Base-by-base conservation (phyloP, 2,797 vertebrate species). In the Gambelia wislizenii region DNA sequence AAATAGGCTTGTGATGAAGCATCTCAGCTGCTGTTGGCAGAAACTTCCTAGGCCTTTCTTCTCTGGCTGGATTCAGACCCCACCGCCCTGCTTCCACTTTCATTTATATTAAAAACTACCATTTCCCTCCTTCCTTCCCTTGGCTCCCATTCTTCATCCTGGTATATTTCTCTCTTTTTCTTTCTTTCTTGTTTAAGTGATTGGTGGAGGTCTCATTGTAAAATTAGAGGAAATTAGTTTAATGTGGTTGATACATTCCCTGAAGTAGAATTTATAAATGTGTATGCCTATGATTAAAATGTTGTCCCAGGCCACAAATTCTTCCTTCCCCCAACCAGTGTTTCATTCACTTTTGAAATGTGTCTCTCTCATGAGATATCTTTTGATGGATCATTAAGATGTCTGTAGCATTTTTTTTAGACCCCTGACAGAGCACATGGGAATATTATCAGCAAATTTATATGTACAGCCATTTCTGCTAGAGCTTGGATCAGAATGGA, bases 1-100 rank as follows among this genome's bases (percentile, higher is more conserved):
- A 90, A 91, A 83, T 49, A 88, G 95, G 95, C 96, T 94, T 84
- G 85, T 87, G 95, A 89, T 93, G 96, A 97, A 97, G 94, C 91
- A 83, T 94, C 96, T 97, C 96, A 96, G 97, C 97, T 98, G 97
- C 97, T 94, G 94, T 91, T 90, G 91, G 93, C 96, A 95, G 97
- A 97, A 97, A 96, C 95, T 96, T 96, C 92, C 90, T 83, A 95
- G 95, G 96, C 92, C 96, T 64, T 70, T 27, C 61, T 89, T 52
- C 91, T 91, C 89, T 89, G 83, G 92, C 90, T 84, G 0, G 69
- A 64, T 22, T 30, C 36, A 16, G 13, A 13, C 18, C 42, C 20
- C 59, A 30, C 25, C 39, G 25, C 61, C 56, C 4, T 6, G 4
- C 36, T 14, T 39, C 87, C 27, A 10, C 13, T 82, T n/a, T 79